Evolutionary conservation across 2,113 vertebrate genomes (phyloP), one percentile per base, ranked within the genome.

Genomic region (Phasianus colchicus): DNA sequence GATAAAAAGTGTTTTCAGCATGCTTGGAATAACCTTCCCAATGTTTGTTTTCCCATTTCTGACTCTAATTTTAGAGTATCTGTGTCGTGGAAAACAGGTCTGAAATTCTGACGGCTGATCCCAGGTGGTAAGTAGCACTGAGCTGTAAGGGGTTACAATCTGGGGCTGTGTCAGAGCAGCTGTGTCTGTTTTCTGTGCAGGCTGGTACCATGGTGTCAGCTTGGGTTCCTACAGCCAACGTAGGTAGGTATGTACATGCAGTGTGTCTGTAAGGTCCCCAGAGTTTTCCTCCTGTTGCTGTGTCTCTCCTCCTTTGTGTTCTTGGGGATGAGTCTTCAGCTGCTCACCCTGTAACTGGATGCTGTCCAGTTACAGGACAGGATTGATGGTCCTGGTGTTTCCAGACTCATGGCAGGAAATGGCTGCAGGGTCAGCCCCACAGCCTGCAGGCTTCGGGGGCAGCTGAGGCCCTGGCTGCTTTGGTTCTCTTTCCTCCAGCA

Each of bases 111-210:
- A 8, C 19, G 3, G 34, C 67, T 80, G 88, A 7, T 30, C 54
- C 20, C 72, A 4, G 75, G 58, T 6, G 66, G 90, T 43, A 15
- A 32, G 54, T 76, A 69, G 80, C 27, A 3, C 50, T 24, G 50
- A 1, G 0, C 63, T 34, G 1, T 10, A 5, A 0, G 24, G 14
- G 7, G 8, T 54, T 4, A 10, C 7, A 24, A 0, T 21, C 2
- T 0, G 6, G 5, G 5, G 0, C 1, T 3, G 45, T 0, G 2
- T 32, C 16, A 9, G 5, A 64, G 57, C 45, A 43, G 70, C 32
- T 0, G 1, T 2, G n/a, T 1, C 0, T 5, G 52, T 22, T 17
- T 22, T 1, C 0, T 0, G 13, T 1, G 15, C 32, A 38, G 40
- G 75, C 38, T 24, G 63, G 25, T 13, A 6, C 38, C 4, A 4